Evolutionary conservation across 2,113 vertebrate genomes (phyloP).

Genomic region (Aphelocoma coerulescens): DNA sequence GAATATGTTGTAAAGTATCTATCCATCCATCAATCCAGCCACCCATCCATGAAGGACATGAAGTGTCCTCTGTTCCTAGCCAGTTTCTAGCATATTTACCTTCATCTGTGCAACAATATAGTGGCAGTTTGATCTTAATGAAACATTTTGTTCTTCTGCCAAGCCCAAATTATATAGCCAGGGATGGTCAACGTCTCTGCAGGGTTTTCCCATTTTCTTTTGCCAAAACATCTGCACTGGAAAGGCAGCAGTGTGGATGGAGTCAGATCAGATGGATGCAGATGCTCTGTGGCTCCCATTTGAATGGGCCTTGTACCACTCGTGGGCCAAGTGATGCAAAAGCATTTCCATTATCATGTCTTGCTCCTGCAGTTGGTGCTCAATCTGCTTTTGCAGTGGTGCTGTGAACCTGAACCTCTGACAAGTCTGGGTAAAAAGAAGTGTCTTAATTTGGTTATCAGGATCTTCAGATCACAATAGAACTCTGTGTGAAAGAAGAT

Average conservation of each 20-base stretch:
- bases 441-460: neutral
- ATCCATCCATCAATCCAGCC: neutral
- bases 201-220: neutral
- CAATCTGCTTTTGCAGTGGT: neutral
- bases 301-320: neutral
- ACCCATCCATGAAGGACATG: neutral
- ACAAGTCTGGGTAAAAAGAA: neutral
- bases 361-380: neutral
- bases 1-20: neutral
- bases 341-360: neutral
- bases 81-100: neutral
- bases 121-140: neutral
- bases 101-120: neutral
- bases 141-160: neutral
- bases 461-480: neutral
- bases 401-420: neutral
- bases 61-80: neutral
- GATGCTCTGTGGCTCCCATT: accelerated
- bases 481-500: neutral
- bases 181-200: neutral
- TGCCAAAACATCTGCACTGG: accelerated
- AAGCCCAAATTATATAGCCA: neutral
- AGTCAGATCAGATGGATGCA: neutral
- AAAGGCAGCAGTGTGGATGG: neutral
- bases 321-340: neutral